Base-by-base conservation (phyloP, 2,797 vertebrate species). In the Emys orbicularis region DNA sequence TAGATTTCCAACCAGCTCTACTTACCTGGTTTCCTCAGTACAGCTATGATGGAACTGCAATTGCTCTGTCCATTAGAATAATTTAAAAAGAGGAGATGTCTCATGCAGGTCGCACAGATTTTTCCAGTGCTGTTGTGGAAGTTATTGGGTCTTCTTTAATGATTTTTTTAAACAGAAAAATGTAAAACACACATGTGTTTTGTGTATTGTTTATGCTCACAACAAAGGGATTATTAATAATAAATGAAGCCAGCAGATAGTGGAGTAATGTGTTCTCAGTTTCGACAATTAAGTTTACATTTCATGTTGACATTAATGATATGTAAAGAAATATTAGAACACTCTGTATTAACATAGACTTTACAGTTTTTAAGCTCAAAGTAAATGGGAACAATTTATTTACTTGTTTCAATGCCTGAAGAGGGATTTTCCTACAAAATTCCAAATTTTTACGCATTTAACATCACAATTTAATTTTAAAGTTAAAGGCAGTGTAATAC, bases 401-500 rank as follows among this genome's bases (percentile, higher is more conserved):
- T 89, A 47, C 44, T 76, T 76, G 44, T 29, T 76, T 47, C 74
- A 47, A 29, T 41, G n/a, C 11, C 37, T 23, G n/a, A 72, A 41
- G 21, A 29, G 74, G 23, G 12, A 25, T 47, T 76, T 76, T 76
- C 41, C 41, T 76, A 47, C 74, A 44, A 76, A 27, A 27, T 44
- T 44, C 13, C 41, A 47, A 2, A 76, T 44, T 47, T 76, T 15
- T 76, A 76, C 12, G 29, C 23, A 76, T 76, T 76, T 44, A 76
- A 76, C 25, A 47, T 29, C 74, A 47, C 12, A 47, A 13, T 29
- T 47, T 29, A 76, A 76, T 47, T 47, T 23, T 23, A 44, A 74
- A 27, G 10, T 76, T 87, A 79, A 87, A 96, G 92, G n/a, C 79
- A 81, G 80, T 91, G 13, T 57, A 61, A 27, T 50, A 94, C 88